These are phyloP conservation scores for Himalopsyche tibetana DNA, from an alignment of 2,888 invertebrate species.

Conservation along the genomic window DNA sequence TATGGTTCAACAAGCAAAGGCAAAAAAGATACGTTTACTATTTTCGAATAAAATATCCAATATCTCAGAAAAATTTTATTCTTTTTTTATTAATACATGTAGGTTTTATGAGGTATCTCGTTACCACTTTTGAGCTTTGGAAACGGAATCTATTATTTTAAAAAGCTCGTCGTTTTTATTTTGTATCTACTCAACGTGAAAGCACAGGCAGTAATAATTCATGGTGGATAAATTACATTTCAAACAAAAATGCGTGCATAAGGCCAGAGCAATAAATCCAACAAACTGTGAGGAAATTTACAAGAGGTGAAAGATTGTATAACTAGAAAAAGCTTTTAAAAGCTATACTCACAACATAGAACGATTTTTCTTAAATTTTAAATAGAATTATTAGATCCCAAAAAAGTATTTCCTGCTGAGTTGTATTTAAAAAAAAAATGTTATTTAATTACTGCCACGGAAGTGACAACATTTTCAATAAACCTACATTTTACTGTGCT, in stretches of 20 bases:
- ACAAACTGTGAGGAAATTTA: neutral
- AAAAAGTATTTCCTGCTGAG: too few relatives aligned
- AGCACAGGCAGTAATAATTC: slow-evolving; percentile 31
- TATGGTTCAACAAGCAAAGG: too few relatives aligned
- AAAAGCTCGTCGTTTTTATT: slow-evolving; percentile 31
- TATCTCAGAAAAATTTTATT: too few relatives aligned
- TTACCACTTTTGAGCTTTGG: neutral
- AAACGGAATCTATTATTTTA: slow-evolving; percentile 7
- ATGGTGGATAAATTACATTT: slow-evolving; percentile 63
- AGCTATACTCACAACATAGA: neutral
- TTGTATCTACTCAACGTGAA: slow-evolving; percentile 31
- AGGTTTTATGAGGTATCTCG: neutral
- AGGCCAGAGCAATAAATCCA: slow-evolving; percentile 62
- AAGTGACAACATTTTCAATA: too few relatives aligned
- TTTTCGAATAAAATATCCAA: too few relatives aligned
- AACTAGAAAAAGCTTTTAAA: slow-evolving; percentile 37
- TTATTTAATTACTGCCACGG: too few relatives aligned
- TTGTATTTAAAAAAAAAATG: too few relatives aligned
- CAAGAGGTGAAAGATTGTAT: slow-evolving; percentile 33
- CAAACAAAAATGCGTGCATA: slow-evolving; percentile 64
- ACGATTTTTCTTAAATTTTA: neutral
- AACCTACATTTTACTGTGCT: too few relatives aligned
- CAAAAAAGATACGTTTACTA: too few relatives aligned
- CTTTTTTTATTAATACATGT: neutral
- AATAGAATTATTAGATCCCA: too few relatives aligned